A percentile compares a stretch with the other conserved stretches of the same genome.
Conservation (phyloP, 2,113 vertebrate species). For the Vidua macroura region DNA sequence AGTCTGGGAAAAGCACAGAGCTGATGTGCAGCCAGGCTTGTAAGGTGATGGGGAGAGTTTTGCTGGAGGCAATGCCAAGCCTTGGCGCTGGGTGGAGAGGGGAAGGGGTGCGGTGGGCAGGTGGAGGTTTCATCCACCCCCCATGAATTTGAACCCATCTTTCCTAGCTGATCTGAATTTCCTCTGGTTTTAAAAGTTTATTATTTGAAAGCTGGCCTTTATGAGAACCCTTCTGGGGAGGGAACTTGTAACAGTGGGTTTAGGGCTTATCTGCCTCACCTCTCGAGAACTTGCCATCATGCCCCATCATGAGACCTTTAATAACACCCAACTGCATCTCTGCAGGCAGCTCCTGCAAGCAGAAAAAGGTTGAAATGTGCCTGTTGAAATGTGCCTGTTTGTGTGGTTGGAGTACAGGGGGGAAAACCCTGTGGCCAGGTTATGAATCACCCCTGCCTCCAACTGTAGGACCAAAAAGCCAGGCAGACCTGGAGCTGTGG, state of each 20-base stretch:
- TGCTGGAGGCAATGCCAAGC: neutral
- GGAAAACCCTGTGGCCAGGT: neutral
- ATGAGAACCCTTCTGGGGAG: neutral
- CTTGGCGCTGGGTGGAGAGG: neutral
- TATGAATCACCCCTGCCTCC: neutral
- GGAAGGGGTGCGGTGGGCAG: fast-evolving
- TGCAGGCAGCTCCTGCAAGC: neutral
- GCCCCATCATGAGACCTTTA: neutral
- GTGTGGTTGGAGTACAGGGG: neutral
- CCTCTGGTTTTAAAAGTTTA: neutral
- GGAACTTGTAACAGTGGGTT: neutral
- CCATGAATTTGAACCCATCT: neutral
- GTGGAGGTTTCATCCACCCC: neutral
- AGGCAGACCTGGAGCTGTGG: fast-evolving
- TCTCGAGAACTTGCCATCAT: fast-evolving
- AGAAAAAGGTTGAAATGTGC: neutral
- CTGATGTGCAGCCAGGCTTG: neutral
- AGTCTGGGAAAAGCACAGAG: neutral
- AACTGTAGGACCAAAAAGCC: neutral
- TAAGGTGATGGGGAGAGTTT: neutral
- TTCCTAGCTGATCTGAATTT: neutral
- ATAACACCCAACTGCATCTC: neutral
- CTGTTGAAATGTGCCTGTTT: neutral
- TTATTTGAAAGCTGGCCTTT: neutral
- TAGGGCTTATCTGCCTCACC: neutral